Base-by-base conservation (phyloP, 2,888 invertebrate species). In the Drosophila helvetica region DNA sequence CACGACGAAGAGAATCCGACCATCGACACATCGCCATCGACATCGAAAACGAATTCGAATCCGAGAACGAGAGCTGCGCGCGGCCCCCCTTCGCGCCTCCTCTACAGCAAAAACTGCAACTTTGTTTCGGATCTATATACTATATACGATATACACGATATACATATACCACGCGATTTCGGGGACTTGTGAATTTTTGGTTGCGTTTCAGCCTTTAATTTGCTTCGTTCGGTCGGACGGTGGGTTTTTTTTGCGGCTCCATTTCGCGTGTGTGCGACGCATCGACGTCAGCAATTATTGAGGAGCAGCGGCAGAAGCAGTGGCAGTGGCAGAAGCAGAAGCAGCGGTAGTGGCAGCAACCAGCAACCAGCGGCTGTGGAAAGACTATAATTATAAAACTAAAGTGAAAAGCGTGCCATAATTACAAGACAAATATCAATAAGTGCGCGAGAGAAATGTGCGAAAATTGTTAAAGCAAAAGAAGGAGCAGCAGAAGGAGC, bases 361-460 rank as follows among this genome's bases (percentile, higher is more conserved):
- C 25, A 22, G 27, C 30, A 25, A 19, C 19, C 38, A 25, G 53
- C 46, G 42, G 33, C n/a, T 47, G 48, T 63, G 50, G 17, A 61
- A 73, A 66, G 70, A 77, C 74, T 64, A 63, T 61, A 75, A 75
- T 75, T 72, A 68, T 63, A 71, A 78, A 75, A 81, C 69, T 69
- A 72, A 86, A 86, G 74, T 86, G 71, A 69, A 65, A 79, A 84
- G 81, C 75, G 81, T 87, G 84, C 72, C 77, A 83, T 87, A 81
- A 81, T 77, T 73, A 71, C 69, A 84, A 62, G 50, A 68, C 53
- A 61, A 61, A 70, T 73, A 85, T 79, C 77, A 86, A 82, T 69
- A 70, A 80, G 66, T 55, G 66, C 58, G 30, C 47, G 70, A 51
- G 73, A 73, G 38, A n/a, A 78, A 86, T 81, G 85, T 84, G 80